Percentiles rank a stretch among this genome's conserved stretches.
Evolutionary conservation across 2,113 vertebrate species (phyloP).

Genomic region (Asarcornis scutulata): DNA sequence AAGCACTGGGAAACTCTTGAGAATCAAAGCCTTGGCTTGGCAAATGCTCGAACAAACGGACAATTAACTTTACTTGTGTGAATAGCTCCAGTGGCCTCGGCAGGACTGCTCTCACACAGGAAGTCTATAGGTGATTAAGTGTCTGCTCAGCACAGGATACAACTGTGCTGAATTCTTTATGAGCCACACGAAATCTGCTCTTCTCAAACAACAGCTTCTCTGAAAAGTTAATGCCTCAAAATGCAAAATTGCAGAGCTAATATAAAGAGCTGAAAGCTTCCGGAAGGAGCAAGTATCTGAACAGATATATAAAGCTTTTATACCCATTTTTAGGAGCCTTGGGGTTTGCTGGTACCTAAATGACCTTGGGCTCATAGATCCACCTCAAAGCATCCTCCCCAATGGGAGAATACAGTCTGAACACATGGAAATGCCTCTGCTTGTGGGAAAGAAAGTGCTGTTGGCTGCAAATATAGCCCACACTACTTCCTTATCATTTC

Average conservation of each 20-base stretch:
- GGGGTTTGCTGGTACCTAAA: not conserved
- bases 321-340: slow-evolving; percentile 9
- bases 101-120: slow-evolving; percentile 37
- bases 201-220: slow-evolving; percentile 40
- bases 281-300: not conserved
- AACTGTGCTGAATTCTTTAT: slow-evolving; percentile 58
- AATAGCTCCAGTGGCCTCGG: not conserved
- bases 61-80: slow-evolving; percentile 9
- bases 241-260: slow-evolving; percentile 54
- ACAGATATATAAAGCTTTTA: not conserved
- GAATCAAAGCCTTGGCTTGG: slow-evolving; percentile 53
- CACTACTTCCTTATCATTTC: not conserved
- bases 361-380: not conserved
- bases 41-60: slow-evolving; percentile 44
- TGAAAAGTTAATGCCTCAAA: slow-evolving; percentile 48
- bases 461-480: slow-evolving; percentile 4
- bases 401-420: not conserved
- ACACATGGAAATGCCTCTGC: slow-evolving; percentile 23
- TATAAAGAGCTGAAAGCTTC: slow-evolving; percentile 55
- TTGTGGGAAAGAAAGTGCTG: not conserved
- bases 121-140: slow-evolving; percentile 61
- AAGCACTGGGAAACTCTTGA: slow-evolving; percentile 16
- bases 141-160: slow-evolving; percentile 59
- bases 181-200: slow-evolving; percentile 52
- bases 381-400: not conserved